A percentile compares a stretch with the other conserved stretches of the same genome.
Conservation (phyloP, 2,888 invertebrate species). For the Holacanthella duospinosa region DNA sequence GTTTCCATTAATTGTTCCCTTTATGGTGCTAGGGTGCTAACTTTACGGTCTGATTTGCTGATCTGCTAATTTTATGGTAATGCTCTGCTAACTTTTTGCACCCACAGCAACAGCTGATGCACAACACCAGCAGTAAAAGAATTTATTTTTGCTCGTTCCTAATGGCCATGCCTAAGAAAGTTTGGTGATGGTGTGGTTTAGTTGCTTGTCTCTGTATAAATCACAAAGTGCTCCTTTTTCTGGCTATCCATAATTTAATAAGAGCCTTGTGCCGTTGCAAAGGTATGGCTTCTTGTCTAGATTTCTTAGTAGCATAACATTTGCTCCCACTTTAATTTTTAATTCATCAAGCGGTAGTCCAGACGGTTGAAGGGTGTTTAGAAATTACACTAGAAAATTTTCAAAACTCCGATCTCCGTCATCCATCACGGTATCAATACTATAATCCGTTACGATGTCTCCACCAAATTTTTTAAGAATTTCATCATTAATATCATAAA, state of each 20-base stretch:
- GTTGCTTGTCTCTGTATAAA: too few species aligned
- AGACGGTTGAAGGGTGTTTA: conserved; percentile 27
- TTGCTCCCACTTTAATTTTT: conserved; percentile 29
- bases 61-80: too few species aligned
- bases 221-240: too few species aligned
- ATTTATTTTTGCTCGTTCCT: too few species aligned
- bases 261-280: conserved; percentile 28
- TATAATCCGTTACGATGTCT: conserved; percentile 11
- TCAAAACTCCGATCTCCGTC: conserved; percentile 7
- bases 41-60: too few species aligned
- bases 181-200: too few species aligned
- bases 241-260: conserved; percentile 11
- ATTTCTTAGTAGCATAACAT: conserved; percentile 33
- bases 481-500: conserved; percentile 16
- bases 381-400: conserved; percentile 26
- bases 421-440: conserved; percentile 21
- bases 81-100: too few species aligned
- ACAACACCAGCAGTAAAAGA: too few species aligned
- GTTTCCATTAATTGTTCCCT: too few species aligned
- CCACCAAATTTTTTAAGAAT: conserved; percentile 4
- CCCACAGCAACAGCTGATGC: too few species aligned
- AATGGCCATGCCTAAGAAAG: too few species aligned
- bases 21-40: too few species aligned
- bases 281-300: conserved; percentile 19
- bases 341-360: conserved; percentile 33